Evolutionary conservation across 2,888 invertebrate genomes (phyloP).

Genomic region (Myathropa florea): DNA sequence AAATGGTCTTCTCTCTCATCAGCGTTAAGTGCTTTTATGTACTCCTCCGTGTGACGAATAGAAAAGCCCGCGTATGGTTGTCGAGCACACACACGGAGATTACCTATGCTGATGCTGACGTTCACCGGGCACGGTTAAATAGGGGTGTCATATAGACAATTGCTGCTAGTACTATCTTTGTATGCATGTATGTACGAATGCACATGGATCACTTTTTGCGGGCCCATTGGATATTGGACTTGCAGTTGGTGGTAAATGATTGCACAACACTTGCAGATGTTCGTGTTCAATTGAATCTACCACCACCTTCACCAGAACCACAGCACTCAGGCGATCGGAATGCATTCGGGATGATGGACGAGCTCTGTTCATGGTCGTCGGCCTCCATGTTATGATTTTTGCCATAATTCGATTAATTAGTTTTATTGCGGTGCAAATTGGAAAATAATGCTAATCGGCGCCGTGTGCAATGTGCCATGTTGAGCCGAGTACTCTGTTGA

Average conservation of each 20-base stretch:
- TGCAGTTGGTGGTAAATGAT: constrained; percentile 28
- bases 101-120: constrained; percentile 12
- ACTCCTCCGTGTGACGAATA: constrained; percentile 58
- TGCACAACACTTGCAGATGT: constrained; percentile 53
- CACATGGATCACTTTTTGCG: constrained; percentile 15
- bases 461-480: constrained; percentile 52
- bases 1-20: constrained; percentile 59
- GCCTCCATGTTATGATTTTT: constrained; percentile 37
- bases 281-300: constrained; percentile 29
- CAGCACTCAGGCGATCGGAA: background rate
- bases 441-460: constrained; percentile 56
- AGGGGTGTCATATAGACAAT: background rate
- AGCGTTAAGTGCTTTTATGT: constrained; percentile 70
- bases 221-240: constrained; percentile 33
- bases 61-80: constrained; percentile 27
- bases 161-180: background rate
- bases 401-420: constrained; percentile 60
- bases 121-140: background rate
- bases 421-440: constrained; percentile 62
- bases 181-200: background rate
- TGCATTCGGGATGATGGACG: constrained; percentile 2
- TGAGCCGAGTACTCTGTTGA: constrained; percentile 30
- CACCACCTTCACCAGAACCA: background rate
- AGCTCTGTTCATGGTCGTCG: constrained; percentile 50
- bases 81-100: constrained; percentile 10